Base-by-base conservation (phyloP, 2,113 vertebrate species). In the Castor canadensis region DNA sequence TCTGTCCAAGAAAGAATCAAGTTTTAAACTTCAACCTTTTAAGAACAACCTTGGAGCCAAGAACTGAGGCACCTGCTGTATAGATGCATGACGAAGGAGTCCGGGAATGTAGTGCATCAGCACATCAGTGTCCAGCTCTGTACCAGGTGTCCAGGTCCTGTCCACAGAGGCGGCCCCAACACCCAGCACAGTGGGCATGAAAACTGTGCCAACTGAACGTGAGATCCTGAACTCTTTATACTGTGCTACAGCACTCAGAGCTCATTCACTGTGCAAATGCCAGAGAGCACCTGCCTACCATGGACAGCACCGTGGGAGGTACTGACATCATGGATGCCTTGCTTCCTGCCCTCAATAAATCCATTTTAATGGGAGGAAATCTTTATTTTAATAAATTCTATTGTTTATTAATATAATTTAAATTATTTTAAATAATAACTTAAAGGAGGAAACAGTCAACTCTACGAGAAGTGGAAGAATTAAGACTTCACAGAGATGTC, bases 1-100 rank as follows among this genome's bases (percentile, higher is more conserved):
- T 64, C 32, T 69, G 35, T 71, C 58, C 45, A 67, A 80, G 67
- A 89, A 95, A 93, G 26, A 79, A 28, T 35, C 35, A 43, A 77
- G 11, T 35, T 90, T 60, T 60, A 89, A 60, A 43, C 1, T 38
- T 52, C 30, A 47, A 5, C 56, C 67, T 91, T 80, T 73, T 9
- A 30, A 69, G 7, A 13, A 45, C 19, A 30, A 30, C 69, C 28
- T 32, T 47, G 38, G 26, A 85, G 35, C 52, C 45, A 9, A 1
- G 17, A 49, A 30, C 2, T 20, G 47, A 83, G 52, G 13, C 26
- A 17, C 20, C 16, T 17, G 16, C 45, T 40, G 3, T 28, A 11
- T 22, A 7, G 2, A 17, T 0, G 30, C 56, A 89, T 38, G 64
- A 38, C 82, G 9, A 40, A 52, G 66, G 47, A n/a, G 64, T 30